Evolutionary conservation across 2,113 vertebrate genomes (phyloP).

Genomic region (Gobius niger): DNA sequence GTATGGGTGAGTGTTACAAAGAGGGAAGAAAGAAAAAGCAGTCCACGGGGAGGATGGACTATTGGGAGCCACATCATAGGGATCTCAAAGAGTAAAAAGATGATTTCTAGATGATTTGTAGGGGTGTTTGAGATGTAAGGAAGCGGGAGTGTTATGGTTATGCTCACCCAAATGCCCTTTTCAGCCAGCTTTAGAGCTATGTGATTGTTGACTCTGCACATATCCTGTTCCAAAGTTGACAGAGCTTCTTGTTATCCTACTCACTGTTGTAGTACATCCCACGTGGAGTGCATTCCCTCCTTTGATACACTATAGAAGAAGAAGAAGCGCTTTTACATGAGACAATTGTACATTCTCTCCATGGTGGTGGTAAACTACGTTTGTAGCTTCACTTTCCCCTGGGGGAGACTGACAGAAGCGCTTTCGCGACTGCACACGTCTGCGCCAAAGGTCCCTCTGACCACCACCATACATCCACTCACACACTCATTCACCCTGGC

Average conservation of each 20-base stretch:
- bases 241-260: background rate
- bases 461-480: no score
- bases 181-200: background rate
- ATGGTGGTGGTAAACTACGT: no score
- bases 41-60: background rate
- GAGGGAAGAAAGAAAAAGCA: background rate
- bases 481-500: no score
- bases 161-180: background rate
- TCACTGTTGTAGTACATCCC: background rate
- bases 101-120: no score
- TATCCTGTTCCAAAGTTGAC: background rate
- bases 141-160: no score
- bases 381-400: no score
- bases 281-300: background rate
- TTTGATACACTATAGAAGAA: background rate
- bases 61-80: background rate
- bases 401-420: no score
- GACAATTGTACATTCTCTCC: no score
- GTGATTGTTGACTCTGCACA: background rate
- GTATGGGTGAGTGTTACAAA: background rate
- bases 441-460: no score
- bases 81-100: background rate
- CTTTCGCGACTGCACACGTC: no score
- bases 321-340: no score
- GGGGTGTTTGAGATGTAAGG: no score